Base-by-base conservation (phyloP, 30 jellyfish, hydroid and myxozoan species). In the Mastigias papua region DNA sequence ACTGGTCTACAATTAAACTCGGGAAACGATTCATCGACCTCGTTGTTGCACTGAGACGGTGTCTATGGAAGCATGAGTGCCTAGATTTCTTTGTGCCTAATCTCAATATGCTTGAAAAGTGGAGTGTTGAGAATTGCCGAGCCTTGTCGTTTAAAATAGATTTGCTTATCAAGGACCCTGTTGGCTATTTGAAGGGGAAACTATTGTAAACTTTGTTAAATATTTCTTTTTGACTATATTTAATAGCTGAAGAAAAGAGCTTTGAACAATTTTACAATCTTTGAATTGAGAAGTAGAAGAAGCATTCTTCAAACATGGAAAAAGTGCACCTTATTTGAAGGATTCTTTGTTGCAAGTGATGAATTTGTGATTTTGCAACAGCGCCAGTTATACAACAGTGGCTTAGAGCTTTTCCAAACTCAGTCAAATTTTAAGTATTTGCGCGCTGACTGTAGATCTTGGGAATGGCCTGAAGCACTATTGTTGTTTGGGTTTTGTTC, bases 1-100 rank as follows among this genome's bases (percentile, higher is more conserved):
- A 89, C 30, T 93, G 98, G 98, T 64, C 91, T 5, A 54, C 76
- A 9, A 69, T 62, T 76, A 83, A 54, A 49, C 82, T 93, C 25
- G 98, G 95, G 25, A 71, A 77, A 78, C 73, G 98, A 34, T 93
- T 93, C 76, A 68, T 93, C 4, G 98, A 93, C 71, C 86, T 93
- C 79, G 78, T 89, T 65, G 87, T 83, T 29, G 97, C 96, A 21
- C 65, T 93, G 69, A 75, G 96, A 67, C 87, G 98, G 20, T 93
- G 98, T 64, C 72, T 93, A 78, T 71, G 85, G 91, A 86, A 65
- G 76, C 83, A 91, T 23, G 92, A 88, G 84, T 89, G 97, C 87
- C 76, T 91, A 33, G 98, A 93, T 64, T 93, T 93, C 80, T 88
- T 93, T 57, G 84, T 89, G 29, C 97, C 98, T 6, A 58, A 60